These are phyloP conservation scores for Orgyia antiqua DNA, from an alignment of 2,888 invertebrate genomes.

Conservation along the genomic window DNA sequence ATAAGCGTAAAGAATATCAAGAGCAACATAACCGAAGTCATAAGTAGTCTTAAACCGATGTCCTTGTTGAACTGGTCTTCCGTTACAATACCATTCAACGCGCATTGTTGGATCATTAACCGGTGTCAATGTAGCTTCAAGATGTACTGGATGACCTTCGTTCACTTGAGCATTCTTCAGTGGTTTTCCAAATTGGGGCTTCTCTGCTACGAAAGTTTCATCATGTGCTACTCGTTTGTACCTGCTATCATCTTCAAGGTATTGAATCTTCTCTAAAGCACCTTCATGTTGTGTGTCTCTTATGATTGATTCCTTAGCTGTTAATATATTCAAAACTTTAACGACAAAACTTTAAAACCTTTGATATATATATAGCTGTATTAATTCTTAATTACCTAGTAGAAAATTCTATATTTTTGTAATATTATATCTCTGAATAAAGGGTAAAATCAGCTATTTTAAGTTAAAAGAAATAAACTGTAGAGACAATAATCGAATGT, in stretches of 20 bases:
- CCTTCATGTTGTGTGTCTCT: conserved; percentile 95
- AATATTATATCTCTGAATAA: too few species aligned
- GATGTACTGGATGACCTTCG: conserved; percentile 92
- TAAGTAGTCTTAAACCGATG: conserved; percentile 97
- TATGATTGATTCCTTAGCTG: conserved; percentile 89
- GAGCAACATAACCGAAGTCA: conserved; percentile 97
- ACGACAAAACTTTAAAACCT: too few species aligned
- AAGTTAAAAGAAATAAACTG: too few species aligned
- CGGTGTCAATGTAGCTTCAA: conserved; percentile 96
- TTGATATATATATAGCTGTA: too few species aligned
- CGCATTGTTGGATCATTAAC: conserved; percentile 99
- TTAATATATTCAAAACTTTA: too few species aligned
- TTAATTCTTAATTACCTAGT: too few species aligned
- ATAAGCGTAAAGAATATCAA: conserved; percentile 97
- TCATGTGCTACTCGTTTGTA: conserved; percentile 85
- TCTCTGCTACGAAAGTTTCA: conserved; percentile 87
- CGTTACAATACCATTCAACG: conserved; percentile 99
- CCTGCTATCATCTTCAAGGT: conserved; percentile 91
- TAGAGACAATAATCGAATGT: too few species aligned
- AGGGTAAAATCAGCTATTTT: too few species aligned
- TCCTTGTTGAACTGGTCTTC: conserved; percentile 93
- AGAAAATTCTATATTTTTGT: too few species aligned
- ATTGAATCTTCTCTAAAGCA: conserved; percentile 93
- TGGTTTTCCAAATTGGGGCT: conserved; percentile 93
- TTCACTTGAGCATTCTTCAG: conserved; percentile 90